Percentiles rank a stretch among this genome's conserved stretches.
Evolutionary conservation across 2,113 vertebrate species (phyloP).

Genomic region (Lycocorax pyrrhopterus): DNA sequence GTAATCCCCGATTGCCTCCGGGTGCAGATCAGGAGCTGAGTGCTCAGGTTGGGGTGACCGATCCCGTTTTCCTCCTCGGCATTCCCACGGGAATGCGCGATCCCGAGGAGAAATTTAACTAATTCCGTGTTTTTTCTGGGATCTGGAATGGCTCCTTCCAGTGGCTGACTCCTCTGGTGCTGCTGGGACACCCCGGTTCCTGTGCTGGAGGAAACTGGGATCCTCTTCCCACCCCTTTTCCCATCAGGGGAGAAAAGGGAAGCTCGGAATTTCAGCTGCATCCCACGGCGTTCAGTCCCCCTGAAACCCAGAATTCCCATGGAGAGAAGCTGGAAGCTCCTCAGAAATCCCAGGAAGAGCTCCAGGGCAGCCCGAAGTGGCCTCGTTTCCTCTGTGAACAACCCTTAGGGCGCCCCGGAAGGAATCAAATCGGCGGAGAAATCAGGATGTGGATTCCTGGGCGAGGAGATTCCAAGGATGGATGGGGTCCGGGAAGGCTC

Average conservation of each 20-base stretch:
- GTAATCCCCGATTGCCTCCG: not conserved
- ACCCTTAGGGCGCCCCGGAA: not conserved
- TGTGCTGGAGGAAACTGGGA: not conserved
- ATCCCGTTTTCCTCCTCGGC: not conserved
- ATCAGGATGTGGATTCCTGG: not conserved
- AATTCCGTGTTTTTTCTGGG: not conserved
- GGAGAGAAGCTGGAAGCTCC: not conserved
- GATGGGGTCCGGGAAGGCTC: not conserved
- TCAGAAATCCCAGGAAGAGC: not conserved
- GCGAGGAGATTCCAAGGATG: not conserved
- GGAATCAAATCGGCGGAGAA: not conserved
- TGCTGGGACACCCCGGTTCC: not conserved
- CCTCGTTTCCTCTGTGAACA: not conserved
- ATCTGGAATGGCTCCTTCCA: not conserved
- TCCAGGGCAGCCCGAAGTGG: not conserved
- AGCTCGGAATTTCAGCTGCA: not conserved
- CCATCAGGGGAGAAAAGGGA: not conserved
- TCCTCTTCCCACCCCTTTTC: not conserved
- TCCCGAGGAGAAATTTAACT: not conserved
- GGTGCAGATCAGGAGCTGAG: not conserved
- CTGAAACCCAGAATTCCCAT: not conserved
- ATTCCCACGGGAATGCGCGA: not conserved
- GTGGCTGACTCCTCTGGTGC: not conserved
- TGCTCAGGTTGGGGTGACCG: not conserved
- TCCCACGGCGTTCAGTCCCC: fast-evolving